Base-by-base conservation (phyloP, 2,888 invertebrate species). In the Synergus itoensis region DNA sequence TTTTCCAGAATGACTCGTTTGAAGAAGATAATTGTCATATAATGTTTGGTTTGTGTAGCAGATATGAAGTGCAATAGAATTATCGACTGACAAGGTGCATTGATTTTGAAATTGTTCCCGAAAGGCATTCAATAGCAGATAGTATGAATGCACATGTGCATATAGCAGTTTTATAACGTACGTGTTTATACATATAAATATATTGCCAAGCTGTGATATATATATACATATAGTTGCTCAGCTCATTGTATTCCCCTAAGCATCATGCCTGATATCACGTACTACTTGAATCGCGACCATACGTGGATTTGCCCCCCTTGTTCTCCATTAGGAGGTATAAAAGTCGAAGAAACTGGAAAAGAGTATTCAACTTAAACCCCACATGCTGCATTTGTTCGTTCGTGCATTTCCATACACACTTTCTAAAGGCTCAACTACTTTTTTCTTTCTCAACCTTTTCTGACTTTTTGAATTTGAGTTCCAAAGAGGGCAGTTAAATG, bases 191-290 rank as follows among this genome's bases (percentile, higher is more conserved):
- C 9, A 60, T 21, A 40, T 36, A 36, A 36, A 36, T 36, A 36
- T 36, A 36, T 36, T 36, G 11, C 45, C 45, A 45, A 45, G 45
- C 12, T 14, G 0, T 7, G 45, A 14, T 14, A 45, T 11, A 12
- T 45, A 45, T 14, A 45, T 11, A n/a, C n/a, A 14, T 14, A 36
- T 36, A 36, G 36, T 28, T 28, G 28, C 28, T 28, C 28, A 28
- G 9, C 21, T 60, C 60, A 60, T 60, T 60, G 62, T 62, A 28
- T 62, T 62, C 62, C 62, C 28, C 62, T 62, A 21, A 11, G 28
- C 36, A 18, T 28, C 12, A 21, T 62, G 21, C 41, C 41, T n/a
- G 41, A 65, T 65, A 65, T 65, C 65, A 65, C 65, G 65, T 65
- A 65, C 65, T n/a, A 43, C 41, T 41, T 40, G 40, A n/a, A 41